Evolutionary conservation across 1,140 invertebrate species (phyloP).

Genomic region (Polypedilum vanderplanki): DNA sequence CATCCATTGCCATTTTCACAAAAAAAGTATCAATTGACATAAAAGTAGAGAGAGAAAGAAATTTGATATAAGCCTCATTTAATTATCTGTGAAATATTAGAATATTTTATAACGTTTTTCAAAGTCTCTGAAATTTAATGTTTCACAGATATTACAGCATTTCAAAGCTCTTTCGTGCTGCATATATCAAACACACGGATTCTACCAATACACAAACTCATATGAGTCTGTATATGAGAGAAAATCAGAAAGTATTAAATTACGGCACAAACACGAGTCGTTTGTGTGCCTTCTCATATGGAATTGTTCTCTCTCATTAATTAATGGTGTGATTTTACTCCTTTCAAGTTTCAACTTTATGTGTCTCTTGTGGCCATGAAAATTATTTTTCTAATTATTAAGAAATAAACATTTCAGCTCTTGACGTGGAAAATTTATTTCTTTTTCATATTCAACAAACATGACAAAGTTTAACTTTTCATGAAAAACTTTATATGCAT

Average conservation of each 20-base stretch:
- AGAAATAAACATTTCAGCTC: too few relatives aligned
- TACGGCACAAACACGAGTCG: not conserved
- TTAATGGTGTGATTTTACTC: constrained; percentile 15
- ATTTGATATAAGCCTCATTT: constrained; percentile 17
- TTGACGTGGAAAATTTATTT: too few relatives aligned
- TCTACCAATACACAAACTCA: not conserved
- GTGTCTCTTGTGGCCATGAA: too few relatives aligned
- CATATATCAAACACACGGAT: not conserved
- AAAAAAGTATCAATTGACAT: constrained; percentile 21
- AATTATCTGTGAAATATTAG: constrained; percentile 27
- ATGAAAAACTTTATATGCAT: too few relatives aligned
- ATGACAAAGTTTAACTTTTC: too few relatives aligned
- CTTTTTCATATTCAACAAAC: too few relatives aligned
- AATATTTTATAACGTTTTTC: constrained; percentile 28
- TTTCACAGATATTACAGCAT: constrained; percentile 10
- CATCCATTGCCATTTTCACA: too few relatives aligned
- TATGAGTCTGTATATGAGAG: not conserved
- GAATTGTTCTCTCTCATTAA: not conserved
- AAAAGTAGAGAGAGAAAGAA: not conserved
- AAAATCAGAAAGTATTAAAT: constrained; percentile 21
- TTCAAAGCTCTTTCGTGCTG: constrained; percentile 8
- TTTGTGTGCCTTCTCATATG: too few relatives aligned
- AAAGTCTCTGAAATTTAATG: not conserved
- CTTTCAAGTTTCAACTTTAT: too few relatives aligned
- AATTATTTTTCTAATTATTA: too few relatives aligned